phyloP scores from a whole-genome alignment of 2,797 vertebrate genomes.

The Enteromius viviparus region DNA sequence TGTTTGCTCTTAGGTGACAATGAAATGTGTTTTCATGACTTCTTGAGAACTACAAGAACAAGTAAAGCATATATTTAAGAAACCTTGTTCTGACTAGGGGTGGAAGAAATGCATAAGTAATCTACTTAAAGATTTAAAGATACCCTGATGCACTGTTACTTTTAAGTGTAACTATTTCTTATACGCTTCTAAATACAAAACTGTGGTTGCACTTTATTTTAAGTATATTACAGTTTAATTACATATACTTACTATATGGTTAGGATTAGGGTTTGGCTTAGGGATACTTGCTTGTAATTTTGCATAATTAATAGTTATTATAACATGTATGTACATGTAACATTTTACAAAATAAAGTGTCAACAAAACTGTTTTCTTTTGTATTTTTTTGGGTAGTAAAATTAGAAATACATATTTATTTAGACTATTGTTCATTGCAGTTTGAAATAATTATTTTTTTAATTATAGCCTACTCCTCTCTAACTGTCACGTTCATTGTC shows the following conservation, averaged over 20 bases:
- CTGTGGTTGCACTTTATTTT: too few species aligned
- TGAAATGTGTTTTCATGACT: neutral
- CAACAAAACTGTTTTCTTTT: neutral
- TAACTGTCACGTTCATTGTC: too few species aligned
- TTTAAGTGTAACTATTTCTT: neutral
- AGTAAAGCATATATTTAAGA: neutral
- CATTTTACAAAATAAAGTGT: too few species aligned
- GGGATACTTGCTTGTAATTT: too few species aligned
- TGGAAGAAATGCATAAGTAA: neutral
- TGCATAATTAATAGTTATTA: too few species aligned
- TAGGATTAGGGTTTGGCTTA: too few species aligned
- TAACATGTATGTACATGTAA: too few species aligned
- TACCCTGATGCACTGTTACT: neutral
- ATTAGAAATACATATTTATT: neutral
- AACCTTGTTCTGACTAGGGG: neutral
- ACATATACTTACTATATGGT: too few species aligned
- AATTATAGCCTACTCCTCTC: neutral
- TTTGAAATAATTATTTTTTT: neutral
- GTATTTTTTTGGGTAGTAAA: neutral
- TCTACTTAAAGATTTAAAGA: slow-evolving; percentile 3
- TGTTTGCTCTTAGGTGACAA: neutral
- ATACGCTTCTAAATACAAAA: neutral
- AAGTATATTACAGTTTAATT: too few species aligned
- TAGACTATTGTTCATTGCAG: neutral
- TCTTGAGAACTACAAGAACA: neutral